Base-by-base conservation (phyloP, 35 echinoderm and acorn worm species). In the Stichopus chloronotus region DNA sequence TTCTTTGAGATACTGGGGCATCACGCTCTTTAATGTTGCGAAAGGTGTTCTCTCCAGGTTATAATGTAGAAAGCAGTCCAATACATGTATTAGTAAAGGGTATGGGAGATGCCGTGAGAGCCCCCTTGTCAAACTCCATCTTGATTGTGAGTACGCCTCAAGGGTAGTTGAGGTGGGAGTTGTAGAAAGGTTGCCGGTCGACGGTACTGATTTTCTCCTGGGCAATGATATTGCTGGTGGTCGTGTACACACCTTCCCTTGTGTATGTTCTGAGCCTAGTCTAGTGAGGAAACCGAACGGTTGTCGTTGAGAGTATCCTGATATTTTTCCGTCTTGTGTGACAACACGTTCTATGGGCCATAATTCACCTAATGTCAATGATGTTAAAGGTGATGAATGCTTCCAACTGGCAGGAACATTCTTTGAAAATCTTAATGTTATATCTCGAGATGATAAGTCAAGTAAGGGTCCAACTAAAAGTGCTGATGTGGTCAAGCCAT, bases 181-280 rank as follows among this genome's bases (percentile, higher is more conserved):
- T n/a, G n/a, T n/a, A n/a, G n/a, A n/a, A n/a, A n/a, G n/a, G n/a
- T n/a, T n/a, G 60, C 60, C 60, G 60, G 60, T 63, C 60, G n/a
- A 4, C 60, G 16, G 60, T 63, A 63, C 17, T 12, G 60, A 63
- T 16, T 63, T 58, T 22, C 59, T 25, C 86, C 59, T 23, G 22
- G 86, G 86, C 68, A 63, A 88, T 60, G 86, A 88, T 88, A 88
- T 88, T 58, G 57, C 86, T 59, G 54, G 68, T 88, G 55, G 86
- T n/a, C 0, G 86, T 0, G 54, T 88, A 16, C 60, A 63, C 60
- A 63, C 9, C 17, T 63, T 16, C 60, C 60, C 60, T 16, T 63
- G 60, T 63, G 60, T 63, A 63, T 63, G 9, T 63, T 12, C 60
- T 16, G 9, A 63, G 17, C 60, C 9, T 63, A 72, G 68, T 72